phyloP scores from a whole-genome alignment of 2,888 invertebrate genomes.

The Willowsia nigromaculata region DNA sequence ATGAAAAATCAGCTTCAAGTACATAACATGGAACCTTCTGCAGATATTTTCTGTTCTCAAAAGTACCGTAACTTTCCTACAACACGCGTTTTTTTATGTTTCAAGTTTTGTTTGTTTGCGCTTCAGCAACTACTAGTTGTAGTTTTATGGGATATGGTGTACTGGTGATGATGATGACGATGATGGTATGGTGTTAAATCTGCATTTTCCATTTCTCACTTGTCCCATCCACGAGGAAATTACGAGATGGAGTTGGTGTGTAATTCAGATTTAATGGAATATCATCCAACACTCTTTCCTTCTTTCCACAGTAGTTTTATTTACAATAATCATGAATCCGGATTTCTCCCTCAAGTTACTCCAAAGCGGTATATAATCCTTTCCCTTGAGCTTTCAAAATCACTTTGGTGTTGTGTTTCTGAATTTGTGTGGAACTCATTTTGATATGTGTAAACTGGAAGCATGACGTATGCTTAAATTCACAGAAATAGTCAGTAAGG shows the following conservation, averaged over 20 bases:
- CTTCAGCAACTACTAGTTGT: neutral
- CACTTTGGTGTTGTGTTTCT: neutral
- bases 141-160: neutral
- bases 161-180: neutral
- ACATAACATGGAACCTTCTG: neutral
- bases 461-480: too few species aligned
- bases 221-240: constrained; percentile 50
- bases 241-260: constrained; percentile 63
- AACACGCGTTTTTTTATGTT: too few species aligned
- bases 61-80: too few species aligned
- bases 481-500: too few species aligned
- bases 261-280: constrained; percentile 68
- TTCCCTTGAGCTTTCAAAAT: neutral
- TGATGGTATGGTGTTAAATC: constrained; percentile 63
- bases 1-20: neutral
- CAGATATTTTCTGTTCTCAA: neutral
- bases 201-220: constrained; percentile 69
- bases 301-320: neutral
- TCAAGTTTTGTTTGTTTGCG: constrained; percentile 40
- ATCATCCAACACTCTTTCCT: constrained; percentile 56
- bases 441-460: neutral
- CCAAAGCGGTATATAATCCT: neutral
- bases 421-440: neutral
- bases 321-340: constrained; percentile 31
- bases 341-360: neutral